Percentiles rank a stretch among this genome's conserved stretches.
Evolutionary conservation across 1,140 invertebrate species (phyloP).

Genomic region (Ridgeia piscesae): DNA sequence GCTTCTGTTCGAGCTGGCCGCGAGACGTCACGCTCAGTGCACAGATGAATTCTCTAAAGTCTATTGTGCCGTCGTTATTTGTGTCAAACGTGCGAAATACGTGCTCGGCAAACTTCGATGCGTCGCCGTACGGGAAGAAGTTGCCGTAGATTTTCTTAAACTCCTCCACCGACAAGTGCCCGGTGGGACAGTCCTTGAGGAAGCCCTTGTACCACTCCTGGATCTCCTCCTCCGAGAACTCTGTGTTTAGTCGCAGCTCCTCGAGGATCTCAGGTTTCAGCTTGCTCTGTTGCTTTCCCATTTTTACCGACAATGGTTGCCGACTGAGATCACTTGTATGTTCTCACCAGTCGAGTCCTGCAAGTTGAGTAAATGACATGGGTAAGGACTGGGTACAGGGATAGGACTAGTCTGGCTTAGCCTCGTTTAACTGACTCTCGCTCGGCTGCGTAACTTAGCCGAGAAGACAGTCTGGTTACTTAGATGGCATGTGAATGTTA

Average conservation of each 20-base stretch:
- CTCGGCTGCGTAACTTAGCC: no score
- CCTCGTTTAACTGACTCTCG: no score
- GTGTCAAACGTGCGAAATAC: constrained; percentile 98
- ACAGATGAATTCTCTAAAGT: constrained; percentile 97
- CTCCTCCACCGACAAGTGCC: constrained; percentile 75
- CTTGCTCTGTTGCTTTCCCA: constrained; percentile 99
- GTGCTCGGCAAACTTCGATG: constrained; percentile 98
- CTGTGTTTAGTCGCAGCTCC: constrained; percentile 92
- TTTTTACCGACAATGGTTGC: constrained; percentile 51
- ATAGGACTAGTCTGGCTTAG: no score
- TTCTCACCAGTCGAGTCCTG: background rate
- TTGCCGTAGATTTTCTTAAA: constrained; percentile 99
- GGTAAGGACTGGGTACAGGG: background rate
- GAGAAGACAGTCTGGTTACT: no score
- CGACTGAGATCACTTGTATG: background rate
- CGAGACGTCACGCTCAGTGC: constrained; percentile 92
- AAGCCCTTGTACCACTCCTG: constrained; percentile 99
- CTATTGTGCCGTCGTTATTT: constrained; percentile 95
- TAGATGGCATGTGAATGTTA: no score
- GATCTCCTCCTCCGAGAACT: constrained; percentile 98
- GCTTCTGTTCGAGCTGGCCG: constrained; percentile 94
- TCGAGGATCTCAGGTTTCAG: constrained; percentile 95
- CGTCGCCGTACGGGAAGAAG: constrained; percentile 98
- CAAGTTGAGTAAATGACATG: background rate
- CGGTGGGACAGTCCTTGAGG: constrained; percentile 94